Conservation (phyloP, 1,140 invertebrate genomes). For the Diploscapter pachys region DNA sequence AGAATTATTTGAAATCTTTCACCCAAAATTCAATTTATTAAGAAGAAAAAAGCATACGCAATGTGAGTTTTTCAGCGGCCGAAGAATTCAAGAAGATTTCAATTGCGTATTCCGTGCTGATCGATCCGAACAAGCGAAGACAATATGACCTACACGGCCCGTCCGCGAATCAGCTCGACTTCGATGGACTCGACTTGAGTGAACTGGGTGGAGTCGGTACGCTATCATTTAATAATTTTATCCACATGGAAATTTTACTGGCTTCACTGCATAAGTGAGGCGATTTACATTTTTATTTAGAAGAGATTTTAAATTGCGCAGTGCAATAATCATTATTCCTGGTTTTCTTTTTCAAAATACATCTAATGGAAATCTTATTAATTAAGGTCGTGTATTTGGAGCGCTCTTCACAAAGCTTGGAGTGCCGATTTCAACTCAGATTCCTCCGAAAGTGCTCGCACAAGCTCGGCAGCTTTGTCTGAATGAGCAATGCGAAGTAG, state of each 20-base stretch:
- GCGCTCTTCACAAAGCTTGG: slow-evolving; percentile 58
- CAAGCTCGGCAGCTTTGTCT: slow-evolving; percentile 50
- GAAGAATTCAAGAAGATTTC: slow-evolving; percentile 54
- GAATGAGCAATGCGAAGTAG: slow-evolving; percentile 21
- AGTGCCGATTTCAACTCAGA: slow-evolving; percentile 57
- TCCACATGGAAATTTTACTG: not conserved
- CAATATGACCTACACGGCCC: slow-evolving; percentile 57
- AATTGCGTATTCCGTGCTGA: slow-evolving; percentile 57
- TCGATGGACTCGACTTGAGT: slow-evolving; percentile 56
- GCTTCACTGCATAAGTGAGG: not conserved
- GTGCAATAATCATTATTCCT: not conserved
- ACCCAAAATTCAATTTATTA: too few species aligned
- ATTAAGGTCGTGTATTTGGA: slow-evolving; percentile 55
- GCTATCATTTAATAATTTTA: not conserved
- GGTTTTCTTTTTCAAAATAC: not conserved
- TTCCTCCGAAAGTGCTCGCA: slow-evolving; percentile 51
- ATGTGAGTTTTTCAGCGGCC: slow-evolving; percentile 43
- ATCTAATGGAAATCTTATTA: slow-evolving; percentile 7
- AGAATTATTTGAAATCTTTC: not conserved
- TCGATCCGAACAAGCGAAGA: slow-evolving; percentile 57
- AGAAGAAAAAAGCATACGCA: too few species aligned
- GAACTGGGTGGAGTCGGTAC: slow-evolving; percentile 56
- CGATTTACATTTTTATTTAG: not conserved
- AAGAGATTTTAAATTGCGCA: not conserved
- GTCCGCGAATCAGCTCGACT: slow-evolving; percentile 42